These are phyloP conservation scores for Capromys pilorides DNA, from an alignment of 2,797 vertebrate species.

Conservation along the genomic window DNA sequence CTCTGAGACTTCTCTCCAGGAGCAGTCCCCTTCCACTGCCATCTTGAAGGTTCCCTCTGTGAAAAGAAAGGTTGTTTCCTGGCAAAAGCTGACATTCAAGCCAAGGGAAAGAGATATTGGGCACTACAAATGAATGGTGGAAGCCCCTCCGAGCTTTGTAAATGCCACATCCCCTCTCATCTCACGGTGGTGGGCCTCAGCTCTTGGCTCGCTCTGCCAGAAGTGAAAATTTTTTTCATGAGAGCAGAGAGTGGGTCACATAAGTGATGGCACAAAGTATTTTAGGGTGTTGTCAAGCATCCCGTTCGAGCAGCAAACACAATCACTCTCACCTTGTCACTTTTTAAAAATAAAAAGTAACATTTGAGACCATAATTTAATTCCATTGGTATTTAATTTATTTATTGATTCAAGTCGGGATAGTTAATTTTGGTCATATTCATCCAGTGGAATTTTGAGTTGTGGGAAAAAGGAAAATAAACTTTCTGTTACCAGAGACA, in stretches of 20 bases:
- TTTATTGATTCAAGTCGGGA: conserved; percentile 48
- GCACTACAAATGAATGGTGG: not conserved
- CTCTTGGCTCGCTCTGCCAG: conserved; percentile 45
- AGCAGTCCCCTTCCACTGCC: conserved; percentile 55
- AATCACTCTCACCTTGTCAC: conserved; percentile 48
- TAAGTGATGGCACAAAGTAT: not conserved
- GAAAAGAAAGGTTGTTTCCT: conserved; percentile 68
- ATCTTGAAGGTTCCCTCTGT: conserved; percentile 39
- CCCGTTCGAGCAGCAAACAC: conserved; percentile 49
- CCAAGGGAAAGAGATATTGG: conserved; percentile 61
- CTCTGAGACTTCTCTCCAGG: conserved; percentile 54
- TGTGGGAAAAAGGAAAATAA: conserved; percentile 65
- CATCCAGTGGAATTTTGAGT: conserved; percentile 46
- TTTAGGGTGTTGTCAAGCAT: conserved; percentile 49
- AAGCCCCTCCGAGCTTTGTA: conserved; percentile 6
- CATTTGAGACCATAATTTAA: conserved; percentile 55
- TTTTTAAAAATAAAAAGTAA: conserved; percentile 65
- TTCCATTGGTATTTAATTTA: conserved; percentile 54
- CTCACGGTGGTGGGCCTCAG: not conserved
- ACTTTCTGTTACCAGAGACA: conserved; percentile 43
- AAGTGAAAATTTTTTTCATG: conserved; percentile 34
- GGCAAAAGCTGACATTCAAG: conserved; percentile 62
- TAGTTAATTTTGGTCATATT: conserved; percentile 66
- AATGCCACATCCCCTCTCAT: conserved; percentile 49
- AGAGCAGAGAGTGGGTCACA: not conserved